Conservation (phyloP, 2,797 vertebrate species). For the Leontocebus nigricollis region DNA sequence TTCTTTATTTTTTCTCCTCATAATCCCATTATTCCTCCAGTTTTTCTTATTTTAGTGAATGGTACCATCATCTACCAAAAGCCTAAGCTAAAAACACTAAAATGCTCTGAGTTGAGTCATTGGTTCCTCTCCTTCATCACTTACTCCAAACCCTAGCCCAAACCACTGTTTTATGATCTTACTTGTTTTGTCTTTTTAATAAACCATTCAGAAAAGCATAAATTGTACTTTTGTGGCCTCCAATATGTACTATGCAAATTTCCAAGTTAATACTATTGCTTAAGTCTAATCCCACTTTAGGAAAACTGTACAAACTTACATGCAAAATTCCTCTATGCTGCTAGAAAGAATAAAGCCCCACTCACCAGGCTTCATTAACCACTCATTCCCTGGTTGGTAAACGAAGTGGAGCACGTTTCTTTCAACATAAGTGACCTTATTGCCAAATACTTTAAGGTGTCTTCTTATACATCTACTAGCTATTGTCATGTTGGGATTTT, state of each 20-base stretch:
- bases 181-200: background rate
- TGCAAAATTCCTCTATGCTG: background rate
- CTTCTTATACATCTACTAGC: background rate
- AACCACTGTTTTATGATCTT: background rate
- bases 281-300: background rate
- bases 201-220: background rate
- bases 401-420: background rate
- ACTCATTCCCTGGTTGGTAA: background rate
- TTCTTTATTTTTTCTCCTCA: background rate
- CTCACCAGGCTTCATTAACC: background rate
- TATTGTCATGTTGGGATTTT: background rate
- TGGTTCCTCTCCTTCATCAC: background rate
- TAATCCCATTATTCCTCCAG: background rate
- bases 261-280: background rate
- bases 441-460: background rate
- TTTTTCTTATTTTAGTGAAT: background rate
- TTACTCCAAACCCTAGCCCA: background rate
- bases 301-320: background rate
- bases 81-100: background rate
- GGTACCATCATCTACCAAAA: background rate
- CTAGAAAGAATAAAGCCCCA: background rate
- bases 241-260: background rate
- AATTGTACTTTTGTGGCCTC: background rate
- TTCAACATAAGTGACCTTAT: background rate
- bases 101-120: background rate